Percentiles rank a stretch among this genome's conserved stretches.
These are phyloP conservation scores for Rhagium mordax DNA, from an alignment of 2,888 invertebrate genomes.

Conservation along the genomic window DNA sequence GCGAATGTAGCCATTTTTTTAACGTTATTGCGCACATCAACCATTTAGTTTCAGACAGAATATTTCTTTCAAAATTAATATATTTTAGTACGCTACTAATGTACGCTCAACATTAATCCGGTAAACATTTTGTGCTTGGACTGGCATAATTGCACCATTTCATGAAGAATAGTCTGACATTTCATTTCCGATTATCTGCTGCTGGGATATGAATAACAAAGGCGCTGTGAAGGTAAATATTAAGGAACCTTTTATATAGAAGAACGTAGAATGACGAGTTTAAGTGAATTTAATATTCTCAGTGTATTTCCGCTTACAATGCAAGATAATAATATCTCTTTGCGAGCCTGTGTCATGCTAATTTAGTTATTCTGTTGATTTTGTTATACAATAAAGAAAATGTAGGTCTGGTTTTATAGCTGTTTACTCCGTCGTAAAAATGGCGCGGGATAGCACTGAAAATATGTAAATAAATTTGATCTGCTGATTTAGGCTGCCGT, in stretches of 20 bases:
- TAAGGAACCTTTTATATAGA: background rate
- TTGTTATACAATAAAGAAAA: background rate
- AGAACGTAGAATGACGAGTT: conserved; percentile 1
- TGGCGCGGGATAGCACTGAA: too few relatives aligned
- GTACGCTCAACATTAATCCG: background rate
- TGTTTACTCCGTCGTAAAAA: background rate
- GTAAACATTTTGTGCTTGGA: background rate
- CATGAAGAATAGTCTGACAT: background rate
- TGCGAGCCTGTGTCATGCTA: background rate
- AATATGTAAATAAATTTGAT: too few relatives aligned
- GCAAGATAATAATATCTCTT: background rate
- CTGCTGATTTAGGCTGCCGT: too few relatives aligned
- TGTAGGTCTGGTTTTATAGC: background rate
- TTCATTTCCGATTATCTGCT: background rate
- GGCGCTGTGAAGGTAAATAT: background rate
- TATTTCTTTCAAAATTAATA: background rate
- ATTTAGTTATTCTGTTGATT: background rate
- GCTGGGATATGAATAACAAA: background rate
- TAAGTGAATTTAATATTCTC: background rate
- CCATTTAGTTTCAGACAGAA: background rate
- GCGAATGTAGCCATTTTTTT: too few relatives aligned
- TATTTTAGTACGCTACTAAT: background rate
- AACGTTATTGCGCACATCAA: background rate
- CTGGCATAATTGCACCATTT: background rate
- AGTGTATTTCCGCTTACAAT: background rate